phyloP scores from a whole-genome alignment of 2,797 vertebrate species.

The Spheniscus humboldti region DNA sequence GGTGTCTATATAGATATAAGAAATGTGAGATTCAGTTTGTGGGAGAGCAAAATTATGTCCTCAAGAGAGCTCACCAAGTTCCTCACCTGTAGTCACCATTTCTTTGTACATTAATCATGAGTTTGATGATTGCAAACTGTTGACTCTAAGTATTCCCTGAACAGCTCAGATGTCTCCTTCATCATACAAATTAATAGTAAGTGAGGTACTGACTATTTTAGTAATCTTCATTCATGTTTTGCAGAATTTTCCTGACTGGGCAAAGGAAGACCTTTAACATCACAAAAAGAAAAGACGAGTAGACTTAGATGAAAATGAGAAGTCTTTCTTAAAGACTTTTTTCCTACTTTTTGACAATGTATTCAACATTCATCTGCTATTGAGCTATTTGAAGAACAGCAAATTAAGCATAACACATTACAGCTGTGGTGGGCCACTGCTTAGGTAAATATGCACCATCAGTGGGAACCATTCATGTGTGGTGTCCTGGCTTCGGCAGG shows the following conservation, averaged over 20 bases:
- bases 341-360: not conserved
- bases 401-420: not conserved
- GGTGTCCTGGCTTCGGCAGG: no score
- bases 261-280: not conserved
- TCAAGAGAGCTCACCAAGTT: not conserved
- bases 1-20: fast-evolving
- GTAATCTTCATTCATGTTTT: not conserved
- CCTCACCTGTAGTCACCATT: not conserved
- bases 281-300: not conserved
- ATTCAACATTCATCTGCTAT: not conserved
- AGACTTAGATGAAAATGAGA: not conserved
- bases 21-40: not conserved
- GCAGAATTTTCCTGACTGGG: not conserved
- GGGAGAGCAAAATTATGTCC: not conserved
- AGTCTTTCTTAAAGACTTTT: not conserved
- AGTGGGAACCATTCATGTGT: not conserved
- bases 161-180: not conserved
- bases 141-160: not conserved
- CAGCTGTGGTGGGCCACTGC: not conserved
- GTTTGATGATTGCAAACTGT: not conserved
- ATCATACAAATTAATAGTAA: not conserved
- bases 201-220: not conserved
- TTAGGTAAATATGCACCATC: not conserved
- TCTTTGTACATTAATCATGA: not conserved
- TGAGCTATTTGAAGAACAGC: not conserved